Percentiles rank a stretch among this genome's conserved stretches.
Conservation (phyloP, 2,797 vertebrate species). For the Acomys russatus region DNA sequence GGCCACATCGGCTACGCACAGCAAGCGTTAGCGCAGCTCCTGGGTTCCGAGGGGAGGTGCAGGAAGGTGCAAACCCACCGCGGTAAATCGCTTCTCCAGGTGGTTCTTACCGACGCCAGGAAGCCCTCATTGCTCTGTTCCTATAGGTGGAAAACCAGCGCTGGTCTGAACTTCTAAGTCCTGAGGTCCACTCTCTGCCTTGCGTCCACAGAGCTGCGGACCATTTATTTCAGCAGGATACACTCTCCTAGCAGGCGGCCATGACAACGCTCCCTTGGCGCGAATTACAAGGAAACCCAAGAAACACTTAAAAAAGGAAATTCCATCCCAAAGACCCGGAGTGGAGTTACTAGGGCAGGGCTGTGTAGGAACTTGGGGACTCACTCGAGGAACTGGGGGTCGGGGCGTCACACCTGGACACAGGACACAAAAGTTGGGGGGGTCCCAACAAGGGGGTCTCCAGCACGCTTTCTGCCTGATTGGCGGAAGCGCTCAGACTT, state of each 20-base stretch:
- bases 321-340: background rate
- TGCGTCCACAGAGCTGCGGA: background rate
- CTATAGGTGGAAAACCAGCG: background rate
- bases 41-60: too few relatives aligned
- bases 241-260: background rate
- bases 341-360: background rate
- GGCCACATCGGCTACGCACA: background rate
- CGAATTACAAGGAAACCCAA: conserved; percentile 42
- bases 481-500: conserved; percentile 77
- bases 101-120: background rate
- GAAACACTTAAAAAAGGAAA: background rate
- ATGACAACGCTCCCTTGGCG: conserved; percentile 24
- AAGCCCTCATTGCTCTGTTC: background rate
- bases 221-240: background rate
- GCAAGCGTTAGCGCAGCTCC: background rate
- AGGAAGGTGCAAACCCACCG: background rate
- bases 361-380: background rate
- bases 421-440: background rate
- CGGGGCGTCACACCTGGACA: accelerated
- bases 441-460: background rate
- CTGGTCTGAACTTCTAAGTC: background rate
- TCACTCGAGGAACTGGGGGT: background rate
- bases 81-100: background rate
- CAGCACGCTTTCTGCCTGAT: conserved; percentile 59
- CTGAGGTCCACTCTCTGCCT: background rate